Base-by-base conservation (phyloP, 2,888 invertebrate species). In the Myopa testacea region DNA sequence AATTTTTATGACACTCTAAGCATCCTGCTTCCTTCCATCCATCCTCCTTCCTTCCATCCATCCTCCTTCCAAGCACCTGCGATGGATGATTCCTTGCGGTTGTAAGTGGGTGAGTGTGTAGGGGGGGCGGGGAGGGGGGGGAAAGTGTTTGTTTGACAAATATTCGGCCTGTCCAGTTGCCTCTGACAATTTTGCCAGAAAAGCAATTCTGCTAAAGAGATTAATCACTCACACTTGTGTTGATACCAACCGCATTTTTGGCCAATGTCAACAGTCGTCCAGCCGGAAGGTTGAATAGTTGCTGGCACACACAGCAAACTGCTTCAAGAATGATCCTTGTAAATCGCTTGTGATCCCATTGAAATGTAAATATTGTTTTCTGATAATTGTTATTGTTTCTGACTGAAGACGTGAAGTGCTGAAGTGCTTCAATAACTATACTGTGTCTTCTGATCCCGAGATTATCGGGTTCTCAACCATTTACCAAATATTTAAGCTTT, bases 151-250 rank as follows among this genome's bases (percentile, higher is more conserved):
- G 50, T 69, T 19, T 16, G 37, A 34, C 55, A 71, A 71, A 60
- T 71, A 60, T 60, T 71, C 38, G 58, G 50, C 14, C 40, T 34
- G 37, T 45, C 16, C 14, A 50, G 55, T 70, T 52, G 26, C 40
- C 6, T n/a, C 71, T 71, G 60, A 71, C 71, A 71, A 71, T 71
- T 58, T 38, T 58, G 71, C 58, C 71, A 16, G 58, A 60, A 37
- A 38, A 37, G 58, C 58, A 58, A 16, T 60, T 7, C 71, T 55
- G 16, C 58, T 38, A 26, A 71, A 60, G 60, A 12, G 71, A 58
- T 71, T 60, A 45, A 71, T 60, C 38, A 70, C 50, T 19, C 50
- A 3, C 50, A 69, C 26, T 26, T 55, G n/a, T 6, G 55, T n/a
- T 55, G 14, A n/a, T 55, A n/a, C 5, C 50, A 19, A 19, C 8